These are phyloP conservation scores for Callinectes sapidus DNA, from an alignment of 2,888 invertebrate genomes.

Conservation along the genomic window DNA sequence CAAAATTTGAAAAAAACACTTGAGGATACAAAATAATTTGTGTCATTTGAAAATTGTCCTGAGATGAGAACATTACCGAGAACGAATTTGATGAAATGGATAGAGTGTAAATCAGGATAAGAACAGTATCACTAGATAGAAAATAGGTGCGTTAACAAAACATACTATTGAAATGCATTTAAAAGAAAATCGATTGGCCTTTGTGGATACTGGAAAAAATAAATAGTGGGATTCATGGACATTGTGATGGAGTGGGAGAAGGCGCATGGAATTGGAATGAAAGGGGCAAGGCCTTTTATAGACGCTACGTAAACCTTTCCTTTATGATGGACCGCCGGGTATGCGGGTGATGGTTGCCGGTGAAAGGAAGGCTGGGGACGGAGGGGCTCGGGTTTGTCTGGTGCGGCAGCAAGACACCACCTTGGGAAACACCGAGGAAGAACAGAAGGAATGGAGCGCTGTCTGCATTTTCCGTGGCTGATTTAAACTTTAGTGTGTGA, in stretches of 20 bases:
- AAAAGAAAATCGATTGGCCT: background rate
- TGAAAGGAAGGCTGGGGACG: constrained; percentile 10
- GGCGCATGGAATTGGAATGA: background rate
- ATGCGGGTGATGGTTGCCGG: constrained; percentile 15
- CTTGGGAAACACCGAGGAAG: background rate
- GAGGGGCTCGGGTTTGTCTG: background rate
- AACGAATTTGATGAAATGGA: background rate
- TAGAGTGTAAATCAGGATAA: background rate
- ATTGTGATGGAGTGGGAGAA: background rate
- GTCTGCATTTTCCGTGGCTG: background rate
- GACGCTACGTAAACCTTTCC: constrained; percentile 17
- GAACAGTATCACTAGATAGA: background rate
- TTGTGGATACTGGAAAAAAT: background rate
- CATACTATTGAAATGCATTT: background rate
- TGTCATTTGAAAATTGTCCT: too few species aligned
- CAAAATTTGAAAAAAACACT: too few species aligned
- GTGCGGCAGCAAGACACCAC: background rate
- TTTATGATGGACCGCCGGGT: constrained; percentile 2
- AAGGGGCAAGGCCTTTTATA: constrained; percentile 20
- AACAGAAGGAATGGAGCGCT: background rate
- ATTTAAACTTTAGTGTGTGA: background rate
- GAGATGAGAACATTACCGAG: too few species aligned
- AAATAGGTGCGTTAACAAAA: background rate
- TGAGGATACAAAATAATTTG: too few species aligned
- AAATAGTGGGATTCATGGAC: background rate